Evolutionary conservation across 2,797 vertebrate species (phyloP).

Genomic region (Acropternis orthonyx): DNA sequence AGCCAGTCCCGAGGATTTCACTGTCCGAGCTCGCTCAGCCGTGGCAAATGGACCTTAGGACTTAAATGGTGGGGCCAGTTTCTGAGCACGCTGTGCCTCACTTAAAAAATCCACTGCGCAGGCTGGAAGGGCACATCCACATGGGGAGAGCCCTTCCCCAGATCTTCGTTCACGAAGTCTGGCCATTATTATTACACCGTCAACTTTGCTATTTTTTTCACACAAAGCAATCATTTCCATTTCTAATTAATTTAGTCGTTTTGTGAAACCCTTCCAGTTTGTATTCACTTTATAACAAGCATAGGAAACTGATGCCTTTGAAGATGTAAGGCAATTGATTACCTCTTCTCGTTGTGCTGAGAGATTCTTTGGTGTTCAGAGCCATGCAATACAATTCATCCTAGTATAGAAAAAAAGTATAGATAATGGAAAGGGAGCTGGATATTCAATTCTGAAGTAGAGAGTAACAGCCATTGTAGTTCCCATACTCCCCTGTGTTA

Average conservation of each 20-base stretch:
- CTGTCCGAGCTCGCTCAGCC: too few relatives aligned
- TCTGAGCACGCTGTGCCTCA: too few relatives aligned
- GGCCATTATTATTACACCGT: too few relatives aligned
- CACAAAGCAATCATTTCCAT: background rate
- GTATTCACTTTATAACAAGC: background rate
- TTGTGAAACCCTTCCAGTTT: background rate
- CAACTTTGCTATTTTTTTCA: background rate
- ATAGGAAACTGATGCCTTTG: background rate
- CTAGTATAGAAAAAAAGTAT: background rate
- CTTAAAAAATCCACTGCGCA: too few relatives aligned
- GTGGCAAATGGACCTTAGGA: too few relatives aligned
- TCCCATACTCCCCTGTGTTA: background rate
- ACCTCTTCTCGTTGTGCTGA: background rate
- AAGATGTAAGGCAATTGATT: background rate
- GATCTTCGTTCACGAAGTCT: too few relatives aligned
- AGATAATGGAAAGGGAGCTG: background rate
- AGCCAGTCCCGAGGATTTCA: too few relatives aligned
- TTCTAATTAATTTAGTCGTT: background rate
- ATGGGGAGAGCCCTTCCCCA: too few relatives aligned
- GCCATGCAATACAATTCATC: background rate
- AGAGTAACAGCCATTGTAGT: background rate
- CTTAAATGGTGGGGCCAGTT: too few relatives aligned
- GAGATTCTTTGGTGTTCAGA: background rate
- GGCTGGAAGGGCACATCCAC: too few relatives aligned
- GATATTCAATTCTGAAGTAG: background rate